Evolutionary conservation across 2,888 invertebrate species (phyloP).

Genomic region (Fragum fragum): DNA sequence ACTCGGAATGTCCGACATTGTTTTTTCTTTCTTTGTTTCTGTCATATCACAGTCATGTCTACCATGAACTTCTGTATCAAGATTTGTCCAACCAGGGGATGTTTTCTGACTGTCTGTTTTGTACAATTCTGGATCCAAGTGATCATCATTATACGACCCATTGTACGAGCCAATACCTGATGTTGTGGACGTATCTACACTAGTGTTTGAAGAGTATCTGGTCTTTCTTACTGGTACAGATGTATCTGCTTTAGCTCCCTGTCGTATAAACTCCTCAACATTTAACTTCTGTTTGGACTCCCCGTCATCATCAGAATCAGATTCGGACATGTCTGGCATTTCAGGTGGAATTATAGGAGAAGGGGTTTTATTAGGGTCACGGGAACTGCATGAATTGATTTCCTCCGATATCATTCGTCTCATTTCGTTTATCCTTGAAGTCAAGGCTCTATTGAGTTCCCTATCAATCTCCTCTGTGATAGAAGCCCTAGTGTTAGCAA

Average conservation of each 20-base stretch:
- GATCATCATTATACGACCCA: conserved; percentile 81
- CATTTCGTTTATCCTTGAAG: conserved; percentile 48
- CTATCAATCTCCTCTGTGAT: conserved; percentile 2
- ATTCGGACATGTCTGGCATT: conserved; percentile 48
- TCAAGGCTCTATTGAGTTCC: conserved; percentile 13
- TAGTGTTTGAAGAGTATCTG: conserved; percentile 79
- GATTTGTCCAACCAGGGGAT: conserved; percentile 71
- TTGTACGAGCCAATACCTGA: conserved; percentile 82
- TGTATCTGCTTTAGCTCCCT: conserved; percentile 26
- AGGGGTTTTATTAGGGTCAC: conserved; percentile 33
- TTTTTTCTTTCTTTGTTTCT: conserved; percentile 52
- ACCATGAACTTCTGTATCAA: conserved; percentile 50
- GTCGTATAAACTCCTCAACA: conserved; percentile 51
- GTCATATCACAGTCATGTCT: conserved; percentile 27
- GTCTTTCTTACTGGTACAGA: conserved; percentile 60
- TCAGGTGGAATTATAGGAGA: conserved; percentile 50
- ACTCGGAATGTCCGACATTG: conserved; percentile 52
- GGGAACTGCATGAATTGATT: conserved; percentile 24
- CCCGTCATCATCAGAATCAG: conserved; percentile 61
- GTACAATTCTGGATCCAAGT: conserved; percentile 65
- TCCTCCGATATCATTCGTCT: conserved; percentile 29
- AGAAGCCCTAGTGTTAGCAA: conserved; percentile 38
- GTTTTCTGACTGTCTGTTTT: conserved; percentile 70
- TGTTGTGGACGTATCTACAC: conserved; percentile 83
- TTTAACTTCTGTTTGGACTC: conserved; percentile 50